Conservation (phyloP, 2,888 invertebrate species). For the Erebia palarica region DNA sequence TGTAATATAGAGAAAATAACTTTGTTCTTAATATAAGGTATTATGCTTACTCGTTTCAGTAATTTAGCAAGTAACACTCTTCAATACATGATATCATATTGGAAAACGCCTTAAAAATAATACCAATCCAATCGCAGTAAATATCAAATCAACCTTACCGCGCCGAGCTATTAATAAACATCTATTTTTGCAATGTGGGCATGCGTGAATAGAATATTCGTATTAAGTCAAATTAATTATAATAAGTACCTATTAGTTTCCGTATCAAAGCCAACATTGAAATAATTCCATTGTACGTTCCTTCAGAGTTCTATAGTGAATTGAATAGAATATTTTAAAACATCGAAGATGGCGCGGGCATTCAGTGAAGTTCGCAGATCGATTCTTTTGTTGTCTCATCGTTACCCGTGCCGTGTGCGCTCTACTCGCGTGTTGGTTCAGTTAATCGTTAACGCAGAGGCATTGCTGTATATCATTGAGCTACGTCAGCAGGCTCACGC, state of each 20-base stretch:
- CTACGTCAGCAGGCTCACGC: slow-evolving; percentile 55
- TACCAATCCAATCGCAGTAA: slow-evolving; percentile 15
- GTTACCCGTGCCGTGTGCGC: slow-evolving; percentile 54
- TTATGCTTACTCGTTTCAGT: neutral
- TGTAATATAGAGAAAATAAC: neutral
- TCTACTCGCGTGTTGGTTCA: slow-evolving; percentile 43
- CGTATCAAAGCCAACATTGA: neutral
- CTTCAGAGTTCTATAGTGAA: neutral
- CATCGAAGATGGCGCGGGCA: slow-evolving; percentile 38
- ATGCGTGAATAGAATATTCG: neutral
- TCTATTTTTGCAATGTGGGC: slow-evolving; percentile 10
- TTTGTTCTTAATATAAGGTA: neutral
- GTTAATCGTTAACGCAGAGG: slow-evolving; percentile 56
- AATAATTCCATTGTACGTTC: neutral
- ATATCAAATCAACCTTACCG: slow-evolving; percentile 8
- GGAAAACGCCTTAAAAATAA: slow-evolving; percentile 18
- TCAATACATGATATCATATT: neutral
- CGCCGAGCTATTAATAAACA: slow-evolving; percentile 17
- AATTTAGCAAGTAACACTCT: neutral
- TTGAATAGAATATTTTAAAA: neutral
- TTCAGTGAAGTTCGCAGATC: slow-evolving; percentile 59
- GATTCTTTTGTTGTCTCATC: slow-evolving; percentile 65
- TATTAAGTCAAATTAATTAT: neutral
- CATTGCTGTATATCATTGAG: slow-evolving; percentile 56
- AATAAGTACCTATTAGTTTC: no score